Evolutionary conservation across 2,888 invertebrate species (phyloP), one percentile per base, ranked within the genome.

Genomic region (Macrostomum cliftonense): DNA sequence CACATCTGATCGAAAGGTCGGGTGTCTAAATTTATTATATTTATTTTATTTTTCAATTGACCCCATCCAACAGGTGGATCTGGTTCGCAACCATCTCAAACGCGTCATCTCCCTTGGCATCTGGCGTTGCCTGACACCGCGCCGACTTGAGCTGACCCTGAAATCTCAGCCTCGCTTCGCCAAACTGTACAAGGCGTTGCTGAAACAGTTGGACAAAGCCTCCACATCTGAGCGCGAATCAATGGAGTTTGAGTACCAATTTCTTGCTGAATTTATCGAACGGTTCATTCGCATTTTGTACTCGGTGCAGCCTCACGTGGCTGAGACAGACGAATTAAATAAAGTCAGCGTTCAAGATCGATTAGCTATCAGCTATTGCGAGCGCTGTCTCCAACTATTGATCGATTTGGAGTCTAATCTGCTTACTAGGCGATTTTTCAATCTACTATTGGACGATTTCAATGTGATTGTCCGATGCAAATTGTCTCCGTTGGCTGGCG

Each of bases 381-480:
- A 97, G 73, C 76, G 93, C 42, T 93, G 95, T 71, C 69, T 99
- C 53, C 93, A 97, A 72, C 74, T 99, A 55, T 77, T 95, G 71
- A 89, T 93, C 50, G 97, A 97, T 69, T 74, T 99, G 58, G 93
- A 95, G 64, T 88, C 93, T 1, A 74, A 93, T 55, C 71, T 97
- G 60, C 91, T 91, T 0, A 97, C 95, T 0, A 77, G 97, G 38
- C 77, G 97, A 45, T 97, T 93, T 72, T 89, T 97, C 71, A 93
- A 95, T 71, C 84, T 85, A 0, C 80, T 99, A 1, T 76, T 99
- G 70, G 91, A 95, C 65, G 88, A 91, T 71, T 80, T 82, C 54
- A 93, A 97, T 68, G 74, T 95, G 38, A 82, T 97, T 43, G 87
- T 89, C 12, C 78, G 83, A 46, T 86, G 89, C 62, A 79, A 82